Evolutionary conservation across 1,140 invertebrate species (phyloP), one percentile per base, ranked within the genome.

Genomic region (Bombyx mandarina): DNA sequence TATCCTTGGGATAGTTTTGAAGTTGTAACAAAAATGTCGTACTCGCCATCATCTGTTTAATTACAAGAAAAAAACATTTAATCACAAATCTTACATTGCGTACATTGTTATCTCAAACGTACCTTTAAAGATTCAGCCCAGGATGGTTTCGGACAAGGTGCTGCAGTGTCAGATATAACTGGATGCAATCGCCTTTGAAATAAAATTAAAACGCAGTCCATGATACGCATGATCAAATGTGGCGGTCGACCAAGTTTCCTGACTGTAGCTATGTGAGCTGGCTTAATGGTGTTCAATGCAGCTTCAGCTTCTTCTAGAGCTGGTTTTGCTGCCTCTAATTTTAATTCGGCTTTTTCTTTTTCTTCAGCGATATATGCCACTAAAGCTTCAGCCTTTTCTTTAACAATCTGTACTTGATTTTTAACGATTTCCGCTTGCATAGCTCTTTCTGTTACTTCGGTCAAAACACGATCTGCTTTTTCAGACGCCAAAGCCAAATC

Each of bases 181-280:
- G 95, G 90, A 78, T 97, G 93, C 51, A 97, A 88, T 88, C 93
- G 94, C 64, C 95, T 90, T 89, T 98, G 96, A 79, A 99, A 99
- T 4, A 99, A 85, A 61, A 99, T 94, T 51, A 99, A 81, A 1
- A 98, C 97, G 75, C 95, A 97, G 74, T 99, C 98, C 97, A 99
- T 99, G 64, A 99, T 98, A 66, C 97, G 91, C 97, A 98, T 98
- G 68, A 99, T 99, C 0, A 99, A 89, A 89, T 98, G 97, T 6
- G 98, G 98, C 1, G 98, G 97, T 67, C 97, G 90, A 8, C 96
- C 97, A 42, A 99, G 84, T 88, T 98, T 99, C 66, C 97, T 90
- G 0, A 99, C 97, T 9, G 97, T 98, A 8, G 97, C 96, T 71
- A 99, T 99, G 81, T 99, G 97, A 3, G 97, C 96, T 54, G 96